Evolutionary conservation across 2,888 invertebrate species (phyloP).

Genomic region (Agriotes lineatus): DNA sequence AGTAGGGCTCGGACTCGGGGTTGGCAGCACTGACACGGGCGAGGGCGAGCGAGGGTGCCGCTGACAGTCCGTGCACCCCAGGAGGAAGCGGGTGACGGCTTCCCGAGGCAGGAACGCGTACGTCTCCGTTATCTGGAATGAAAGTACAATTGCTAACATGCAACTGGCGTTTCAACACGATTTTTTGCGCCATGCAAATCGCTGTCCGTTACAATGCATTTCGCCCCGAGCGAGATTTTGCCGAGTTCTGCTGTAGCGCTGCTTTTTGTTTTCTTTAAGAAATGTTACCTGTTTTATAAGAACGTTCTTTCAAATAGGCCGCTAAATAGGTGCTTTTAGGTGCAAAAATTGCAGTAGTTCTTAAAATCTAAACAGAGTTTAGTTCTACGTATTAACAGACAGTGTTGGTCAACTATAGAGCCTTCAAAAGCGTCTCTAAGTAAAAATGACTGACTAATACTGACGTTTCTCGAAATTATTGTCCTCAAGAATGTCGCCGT

Average conservation of each 20-base stretch:
- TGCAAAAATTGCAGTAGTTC: too few species aligned
- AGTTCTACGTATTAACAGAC: too few species aligned
- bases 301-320: neutral
- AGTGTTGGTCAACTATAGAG: too few species aligned
- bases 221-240: constrained; percentile 14
- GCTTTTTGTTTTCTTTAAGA: neutral
- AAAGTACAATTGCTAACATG: constrained; percentile 57
- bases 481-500: too few species aligned
- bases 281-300: constrained; percentile 5
- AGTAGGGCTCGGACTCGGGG: constrained; percentile 63
- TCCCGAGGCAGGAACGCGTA: constrained; percentile 96
- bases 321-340: too few species aligned
- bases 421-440: too few species aligned
- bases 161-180: constrained; percentile 57
- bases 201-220: constrained; percentile 42
- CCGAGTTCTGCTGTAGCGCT: constrained; percentile 8
- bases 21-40: constrained; percentile 68
- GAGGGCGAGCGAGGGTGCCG: constrained; percentile 79
- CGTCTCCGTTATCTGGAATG: constrained; percentile 92
- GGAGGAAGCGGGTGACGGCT: constrained; percentile 94
- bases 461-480: too few species aligned
- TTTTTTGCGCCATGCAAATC: constrained; percentile 52
- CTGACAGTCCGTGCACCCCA: constrained; percentile 94
- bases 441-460: too few species aligned
- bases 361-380: too few species aligned